Percentiles rank a stretch among this genome's conserved stretches.
These are phyloP conservation scores for Clivina fossor DNA, from an alignment of 2,888 invertebrate species.

Conservation along the genomic window DNA sequence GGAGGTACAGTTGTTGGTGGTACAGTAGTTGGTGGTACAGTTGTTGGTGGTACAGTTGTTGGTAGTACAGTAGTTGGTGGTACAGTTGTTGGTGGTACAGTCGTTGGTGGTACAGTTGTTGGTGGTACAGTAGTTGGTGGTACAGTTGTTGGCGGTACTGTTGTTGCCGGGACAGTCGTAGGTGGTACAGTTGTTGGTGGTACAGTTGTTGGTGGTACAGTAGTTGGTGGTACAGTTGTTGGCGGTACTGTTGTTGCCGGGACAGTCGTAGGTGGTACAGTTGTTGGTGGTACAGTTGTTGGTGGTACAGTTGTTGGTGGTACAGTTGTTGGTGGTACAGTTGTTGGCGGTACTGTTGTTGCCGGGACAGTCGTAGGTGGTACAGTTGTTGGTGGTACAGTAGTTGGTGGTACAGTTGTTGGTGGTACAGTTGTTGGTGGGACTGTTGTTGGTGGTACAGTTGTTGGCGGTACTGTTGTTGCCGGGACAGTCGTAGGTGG, in stretches of 20 bases:
- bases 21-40: background rate
- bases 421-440: conserved; percentile 13
- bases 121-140: conserved; percentile 8
- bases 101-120: conserved; percentile 10
- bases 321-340: background rate
- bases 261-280: background rate
- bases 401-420: background rate
- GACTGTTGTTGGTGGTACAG: conserved; percentile 2
- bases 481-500: background rate
- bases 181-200: conserved; percentile 5
- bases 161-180: conserved; percentile 5
- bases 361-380: too few species aligned
- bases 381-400: background rate
- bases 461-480: background rate
- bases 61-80: background rate
- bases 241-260: conserved; percentile 1
- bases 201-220: conserved; percentile 4
- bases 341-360: too few species aligned
- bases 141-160: conserved; percentile 7
- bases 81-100: background rate
- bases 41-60: background rate
- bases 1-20: background rate
- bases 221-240: conserved; percentile 20
- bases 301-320: background rate
- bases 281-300: background rate